A percentile compares a stretch with the other conserved stretches of the same genome.
Conservation (phyloP, 2,888 invertebrate genomes). For the Ashinkailepas kermadecensis region DNA sequence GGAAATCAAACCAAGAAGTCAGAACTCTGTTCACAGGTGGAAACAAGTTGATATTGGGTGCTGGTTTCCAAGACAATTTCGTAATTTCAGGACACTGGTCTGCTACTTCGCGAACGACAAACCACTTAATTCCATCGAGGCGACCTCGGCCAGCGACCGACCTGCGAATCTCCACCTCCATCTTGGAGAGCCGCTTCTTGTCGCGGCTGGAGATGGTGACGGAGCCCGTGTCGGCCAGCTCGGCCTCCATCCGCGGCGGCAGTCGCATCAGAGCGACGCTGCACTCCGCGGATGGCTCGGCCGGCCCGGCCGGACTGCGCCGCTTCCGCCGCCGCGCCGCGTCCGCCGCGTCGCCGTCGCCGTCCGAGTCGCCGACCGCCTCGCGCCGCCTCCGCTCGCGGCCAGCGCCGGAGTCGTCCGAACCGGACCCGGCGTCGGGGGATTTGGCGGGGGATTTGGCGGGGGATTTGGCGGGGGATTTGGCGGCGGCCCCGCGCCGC, state of each 20-base stretch:
- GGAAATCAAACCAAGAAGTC: no score
- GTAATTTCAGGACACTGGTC: no score
- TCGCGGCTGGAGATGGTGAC: not conserved
- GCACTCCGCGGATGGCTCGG: not conserved
- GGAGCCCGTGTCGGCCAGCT: not conserved
- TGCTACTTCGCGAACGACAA: no score
- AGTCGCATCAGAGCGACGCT: not conserved
- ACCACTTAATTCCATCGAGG: no score
- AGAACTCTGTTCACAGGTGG: no score
- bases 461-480: no score
- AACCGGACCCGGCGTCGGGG: not conserved
- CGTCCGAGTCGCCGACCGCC: not conserved
- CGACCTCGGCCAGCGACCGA: no score
- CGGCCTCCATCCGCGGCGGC: not conserved
- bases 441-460: not conserved
- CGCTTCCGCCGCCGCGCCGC: not conserved
- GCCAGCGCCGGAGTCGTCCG: not conserved
- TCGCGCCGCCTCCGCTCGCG: not conserved
- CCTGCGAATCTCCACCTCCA: not conserved
- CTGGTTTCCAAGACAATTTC: no score
- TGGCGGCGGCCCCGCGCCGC: no score
- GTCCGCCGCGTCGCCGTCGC: not conserved
- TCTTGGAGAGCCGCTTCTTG: not conserved
- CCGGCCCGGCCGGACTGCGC: not conserved
- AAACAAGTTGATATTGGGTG: no score